Percentiles rank a stretch among this genome's conserved stretches.
Evolutionary conservation across 2,113 vertebrate genomes (phyloP).

Genomic region (Hystrix brachyura): DNA sequence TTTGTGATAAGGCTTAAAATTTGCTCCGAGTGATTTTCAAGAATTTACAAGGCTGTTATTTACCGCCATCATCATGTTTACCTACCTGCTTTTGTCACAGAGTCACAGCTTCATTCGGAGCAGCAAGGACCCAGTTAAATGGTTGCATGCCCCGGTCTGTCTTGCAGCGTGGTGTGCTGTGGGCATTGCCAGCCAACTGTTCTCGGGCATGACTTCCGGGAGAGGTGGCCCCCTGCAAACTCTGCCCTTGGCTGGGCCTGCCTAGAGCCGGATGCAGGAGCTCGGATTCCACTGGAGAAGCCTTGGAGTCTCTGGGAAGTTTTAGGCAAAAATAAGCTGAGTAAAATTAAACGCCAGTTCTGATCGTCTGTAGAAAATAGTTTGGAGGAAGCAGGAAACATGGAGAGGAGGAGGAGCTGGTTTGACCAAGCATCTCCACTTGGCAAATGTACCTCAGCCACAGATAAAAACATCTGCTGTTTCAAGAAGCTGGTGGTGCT

Average conservation of each 20-base stretch:
- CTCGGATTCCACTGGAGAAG: background rate
- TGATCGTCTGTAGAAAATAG: background rate
- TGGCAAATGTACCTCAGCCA: background rate
- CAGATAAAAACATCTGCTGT: background rate
- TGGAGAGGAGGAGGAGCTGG: background rate
- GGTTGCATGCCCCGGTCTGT: background rate
- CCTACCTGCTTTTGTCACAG: background rate
- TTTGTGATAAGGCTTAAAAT: background rate
- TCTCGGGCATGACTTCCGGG: background rate
- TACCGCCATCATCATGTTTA: background rate
- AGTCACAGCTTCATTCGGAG: background rate
- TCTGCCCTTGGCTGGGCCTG: background rate
- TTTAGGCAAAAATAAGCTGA: background rate
- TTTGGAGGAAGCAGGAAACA: background rate
- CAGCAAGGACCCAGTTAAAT: background rate
- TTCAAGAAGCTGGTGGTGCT: background rate
- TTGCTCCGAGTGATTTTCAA: background rate
- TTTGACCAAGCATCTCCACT: background rate
- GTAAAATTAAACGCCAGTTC: background rate
- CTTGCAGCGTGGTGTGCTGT: background rate
- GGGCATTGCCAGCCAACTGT: background rate
- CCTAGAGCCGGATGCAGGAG: background rate
- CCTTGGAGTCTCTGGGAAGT: background rate
- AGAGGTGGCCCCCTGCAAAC: background rate
- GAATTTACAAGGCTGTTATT: background rate